Evolutionary conservation across 1,140 invertebrate species (phyloP).

Genomic region (Drepana arcuata): DNA sequence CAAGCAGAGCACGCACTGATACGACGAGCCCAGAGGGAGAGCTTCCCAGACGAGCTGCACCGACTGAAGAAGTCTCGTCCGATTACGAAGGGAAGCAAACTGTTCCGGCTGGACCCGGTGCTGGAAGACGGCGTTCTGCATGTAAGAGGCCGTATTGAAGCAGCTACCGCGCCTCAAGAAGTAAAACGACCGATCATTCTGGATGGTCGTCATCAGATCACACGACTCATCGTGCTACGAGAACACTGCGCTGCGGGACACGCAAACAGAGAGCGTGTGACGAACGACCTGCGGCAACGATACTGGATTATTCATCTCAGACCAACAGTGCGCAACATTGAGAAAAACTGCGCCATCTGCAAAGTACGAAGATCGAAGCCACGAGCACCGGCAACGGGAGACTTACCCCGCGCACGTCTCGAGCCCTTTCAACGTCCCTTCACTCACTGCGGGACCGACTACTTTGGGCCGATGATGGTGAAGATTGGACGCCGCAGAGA

Average conservation of each 20-base stretch:
- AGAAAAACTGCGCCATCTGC: not conserved
- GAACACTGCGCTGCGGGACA: conserved; percentile 3
- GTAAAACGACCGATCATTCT: conserved; percentile 5
- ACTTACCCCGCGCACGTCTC: conserved; percentile 2
- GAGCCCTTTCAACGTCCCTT: conserved; percentile 2
- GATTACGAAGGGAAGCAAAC: not conserved
- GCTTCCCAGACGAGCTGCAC: conserved; percentile 3
- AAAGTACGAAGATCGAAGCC: not conserved
- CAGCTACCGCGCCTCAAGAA: not conserved
- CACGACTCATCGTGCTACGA: not conserved
- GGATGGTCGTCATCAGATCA: conserved; percentile 1
- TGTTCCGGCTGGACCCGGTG: conserved; percentile 5
- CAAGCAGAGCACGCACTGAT: conserved; percentile 3
- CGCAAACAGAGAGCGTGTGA: conserved; percentile 5
- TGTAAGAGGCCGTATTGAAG: conserved; percentile 7
- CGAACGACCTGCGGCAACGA: conserved; percentile 8
- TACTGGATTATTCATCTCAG: conserved; percentile 7
- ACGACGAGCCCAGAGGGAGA: conserved; percentile 3
- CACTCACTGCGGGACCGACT: conserved; percentile 22
- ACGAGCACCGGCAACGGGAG: conserved; percentile 6
- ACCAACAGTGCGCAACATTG: not conserved
- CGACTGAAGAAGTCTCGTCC: not conserved
- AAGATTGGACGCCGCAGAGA: conserved; percentile 10
- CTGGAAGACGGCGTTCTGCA: conserved; percentile 5
- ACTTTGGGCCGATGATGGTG: conserved; percentile 25